Conservation (phyloP, 1,140 invertebrate genomes). For the Aphelenchoides besseyi region DNA sequence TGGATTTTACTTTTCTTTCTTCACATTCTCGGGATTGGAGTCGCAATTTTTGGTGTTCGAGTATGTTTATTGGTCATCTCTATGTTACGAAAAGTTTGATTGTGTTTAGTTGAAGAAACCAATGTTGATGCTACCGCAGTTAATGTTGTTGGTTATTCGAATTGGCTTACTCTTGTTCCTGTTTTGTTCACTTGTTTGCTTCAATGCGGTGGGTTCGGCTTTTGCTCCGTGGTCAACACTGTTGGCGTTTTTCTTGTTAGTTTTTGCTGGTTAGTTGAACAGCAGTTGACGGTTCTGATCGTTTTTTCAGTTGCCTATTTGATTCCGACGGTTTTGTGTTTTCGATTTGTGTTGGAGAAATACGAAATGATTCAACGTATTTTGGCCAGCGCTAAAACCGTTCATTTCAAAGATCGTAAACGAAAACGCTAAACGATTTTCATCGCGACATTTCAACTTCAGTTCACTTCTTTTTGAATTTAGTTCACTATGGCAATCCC, state of each 20-base stretch:
- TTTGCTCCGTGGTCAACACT: slow-evolving; percentile 8
- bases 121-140: slow-evolving; percentile 29
- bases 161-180: slow-evolving; percentile 25
- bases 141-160: slow-evolving; percentile 21
- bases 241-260: slow-evolving; percentile 21
- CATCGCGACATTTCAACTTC: neutral
- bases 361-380: slow-evolving; percentile 36
- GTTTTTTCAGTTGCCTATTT: slow-evolving; percentile 26
- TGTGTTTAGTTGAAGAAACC: slow-evolving; percentile 29
- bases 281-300: too few relatives aligned
- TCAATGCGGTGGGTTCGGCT: slow-evolving; percentile 28
- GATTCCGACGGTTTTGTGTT: slow-evolving; percentile 35
- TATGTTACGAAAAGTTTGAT: neutral
- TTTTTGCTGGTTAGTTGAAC: slow-evolving; percentile 20
- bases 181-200: slow-evolving; percentile 23
- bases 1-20: slow-evolving; percentile 39
- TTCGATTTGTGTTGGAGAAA: slow-evolving; percentile 35
- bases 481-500: neutral
- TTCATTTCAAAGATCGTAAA: slow-evolving; percentile 39
- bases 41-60: slow-evolving; percentile 34
- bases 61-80: slow-evolving; percentile 6
- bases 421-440: slow-evolving; percentile 4
- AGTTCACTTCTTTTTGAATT: neutral
- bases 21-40: slow-evolving; percentile 36
- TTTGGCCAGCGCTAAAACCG: slow-evolving; percentile 38